Evolutionary conservation across 1,140 invertebrate genomes (phyloP), one percentile per base, ranked within the genome.

Genomic region (Gonioctena quinquepunctata): DNA sequence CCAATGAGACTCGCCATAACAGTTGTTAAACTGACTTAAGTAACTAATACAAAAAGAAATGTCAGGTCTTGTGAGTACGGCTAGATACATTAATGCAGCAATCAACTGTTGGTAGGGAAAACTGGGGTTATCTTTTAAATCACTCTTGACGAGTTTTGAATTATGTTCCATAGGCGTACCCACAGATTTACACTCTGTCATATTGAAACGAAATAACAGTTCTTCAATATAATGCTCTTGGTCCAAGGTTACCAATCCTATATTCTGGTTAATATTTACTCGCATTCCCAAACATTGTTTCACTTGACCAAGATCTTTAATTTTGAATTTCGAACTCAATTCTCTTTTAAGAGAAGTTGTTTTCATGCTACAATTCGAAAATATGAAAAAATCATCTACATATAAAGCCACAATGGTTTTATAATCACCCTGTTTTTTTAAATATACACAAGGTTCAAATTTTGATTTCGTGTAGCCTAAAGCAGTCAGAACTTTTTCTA

Each of bases 21-120:
- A 64, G 23, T 77, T 80, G 50, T 80, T 82, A 71, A 81, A 84
- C 65, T 83, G 80, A 56, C 79, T 81, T n/a, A 82, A 59, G 42
- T 71, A 76, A 65, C 77, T 81, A 0, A 86, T 82, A 26, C 83
- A 74, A 76, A 77, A 86, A 2, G 83, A 69, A 42, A 87, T 83
- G 75, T 87, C 85, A 33, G 85, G 85, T 64, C 86, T 71, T 2
- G 84, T 85, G 1, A 76, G 64, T 3, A 82, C 77, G 8, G 84
- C 67, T 4, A 85, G 66, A 74, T 86, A 86, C 75, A 86, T 79
- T 13, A 87, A 72, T 52, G 71, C 68, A 11, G 83, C 84, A n/a
- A 86, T 77, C 5, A 80, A 59, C 48, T 85, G 60, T 68, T 80
- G 78, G 72, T 81, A 86, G 25, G 73, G 27, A 77, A 70, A 48